Base-by-base conservation (phyloP, 2,888 invertebrate genomes). In the Coronaproctus castanopsis region DNA sequence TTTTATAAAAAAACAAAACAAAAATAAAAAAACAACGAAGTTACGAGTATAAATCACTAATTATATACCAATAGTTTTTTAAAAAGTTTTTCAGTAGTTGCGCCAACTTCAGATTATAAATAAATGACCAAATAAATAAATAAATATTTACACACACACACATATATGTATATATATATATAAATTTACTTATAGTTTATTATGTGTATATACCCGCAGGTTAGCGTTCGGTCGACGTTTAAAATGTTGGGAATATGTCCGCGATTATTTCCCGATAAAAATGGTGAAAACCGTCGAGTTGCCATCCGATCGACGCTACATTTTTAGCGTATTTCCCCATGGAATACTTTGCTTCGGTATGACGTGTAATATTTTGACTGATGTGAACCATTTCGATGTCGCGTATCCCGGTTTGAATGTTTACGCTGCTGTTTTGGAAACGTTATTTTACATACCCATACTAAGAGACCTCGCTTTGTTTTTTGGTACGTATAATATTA, bases 241-340 rank as follows among this genome's bases (percentile, higher is more conserved):
- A 8, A 36, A 68, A 0, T 75, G 86, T 71, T 89, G 89, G 85
- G 75, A 74, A 1, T 79, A 84, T 68, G 83, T 82, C 69, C 76
- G 81, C 22, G 80, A 84, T 65, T 96, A 89, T 70, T 96, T 95
- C 68, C 95, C 96, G 0, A 74, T 88, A 22, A 79, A 79, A 62
- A 73, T 95, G 52, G 80, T 87, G 1, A 89, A 90, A 71, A 90
- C 87, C 0, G 79, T 76, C 0, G 87, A 93, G 2, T 69, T 96
- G 58, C 82, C 86, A 66, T 82, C 90, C 0, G 74, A 79, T 48
- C 80, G 76, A 66, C 90, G 90, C 72, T 95, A 95, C 69, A 75
- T 95, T 21, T 79, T 90, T 62, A 88, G 90, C 3, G 80, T 81
- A 62, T 93, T 89, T 71, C 96, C 96, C 0, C 96, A 97, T 71